These are phyloP conservation scores for Adineta ricciae DNA, from an alignment of 2,888 invertebrate genomes.

Conservation along the genomic window DNA sequence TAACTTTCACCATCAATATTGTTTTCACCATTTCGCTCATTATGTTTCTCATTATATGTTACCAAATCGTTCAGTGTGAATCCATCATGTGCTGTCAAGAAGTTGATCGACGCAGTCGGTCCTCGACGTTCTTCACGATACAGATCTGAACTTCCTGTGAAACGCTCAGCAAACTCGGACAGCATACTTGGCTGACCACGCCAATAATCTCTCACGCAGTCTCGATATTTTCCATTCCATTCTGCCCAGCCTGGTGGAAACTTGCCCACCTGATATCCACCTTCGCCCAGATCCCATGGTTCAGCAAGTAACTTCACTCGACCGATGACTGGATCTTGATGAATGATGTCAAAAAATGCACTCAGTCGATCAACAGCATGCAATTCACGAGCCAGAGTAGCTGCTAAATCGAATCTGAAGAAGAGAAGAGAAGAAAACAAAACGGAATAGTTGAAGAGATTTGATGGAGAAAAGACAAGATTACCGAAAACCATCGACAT, in stretches of 20 bases:
- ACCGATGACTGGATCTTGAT: background rate
- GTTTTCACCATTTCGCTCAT: background rate
- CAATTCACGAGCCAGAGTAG: background rate
- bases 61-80: background rate
- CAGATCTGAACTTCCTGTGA: background rate
- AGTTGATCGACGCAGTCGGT: background rate
- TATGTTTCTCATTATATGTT: background rate
- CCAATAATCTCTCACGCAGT: background rate
- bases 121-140: background rate
- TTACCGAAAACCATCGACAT: background rate
- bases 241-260: background rate
- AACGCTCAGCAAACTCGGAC: background rate
- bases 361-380: background rate
- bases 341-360: background rate
- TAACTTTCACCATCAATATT: background rate
- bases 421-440: too few relatives aligned
- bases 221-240: slow-evolving; percentile 4
- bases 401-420: background rate
- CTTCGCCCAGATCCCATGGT: background rate
- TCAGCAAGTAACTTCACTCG: background rate
- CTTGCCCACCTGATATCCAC: background rate
- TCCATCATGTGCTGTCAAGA: background rate
- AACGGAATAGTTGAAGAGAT: too few relatives aligned
- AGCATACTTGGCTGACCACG: background rate
- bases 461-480: too few relatives aligned